Evolutionary conservation across 2,797 vertebrate genomes (phyloP), one percentile per base, ranked within the genome.

Genomic region (Kryptopterus vitreolus): DNA sequence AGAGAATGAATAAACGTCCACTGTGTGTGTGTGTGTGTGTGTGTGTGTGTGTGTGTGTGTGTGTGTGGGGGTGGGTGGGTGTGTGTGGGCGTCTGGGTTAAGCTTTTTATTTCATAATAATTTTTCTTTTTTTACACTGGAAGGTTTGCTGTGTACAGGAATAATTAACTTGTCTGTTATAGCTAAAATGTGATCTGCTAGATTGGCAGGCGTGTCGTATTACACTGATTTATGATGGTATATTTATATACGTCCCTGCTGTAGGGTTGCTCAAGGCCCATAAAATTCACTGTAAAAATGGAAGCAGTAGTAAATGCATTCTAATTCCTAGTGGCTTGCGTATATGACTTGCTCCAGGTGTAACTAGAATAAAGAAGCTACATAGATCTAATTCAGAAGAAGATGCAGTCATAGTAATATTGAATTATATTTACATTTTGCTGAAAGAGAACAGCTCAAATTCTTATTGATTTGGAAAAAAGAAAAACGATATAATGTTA

Each of bases 201-300:
- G 85, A 69, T 86, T 86, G 85, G 85, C 84, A 85, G 77, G n/a
- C 84, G 80, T 75, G 80, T 66, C 48, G 38, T 57, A 57, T 57
- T 58, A 76, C 3, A 79, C 81, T 84, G 77, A 85, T 89, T 84
- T 86, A 84, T 79, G 77, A 66, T 57, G 76, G 48, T 65, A 77
- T 77, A 16, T 38, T 52, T 72, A 76, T 65, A 71, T 31, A 50
- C 81, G 82, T 84, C 82, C 24, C 78, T 35, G 46, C 77, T 73
- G 77, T 26, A 83, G 83, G 87, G 79, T 89, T 86, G 57, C 83
- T 85, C 81, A 59, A 55, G 81, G 24, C 73, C 81, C 50, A 66
- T 83, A 79, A 83, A 87, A 87, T 85, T 78, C 76, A 68, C 77
- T 55, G 79, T 84, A 79, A 88, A 90, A 74, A n/a, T n/a, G 43